Percentiles rank a stretch among this genome's conserved stretches.
phyloP scores from a whole-genome alignment of 53 echinoderm and acorn worm species.

The Henricia sp. region DNA sequence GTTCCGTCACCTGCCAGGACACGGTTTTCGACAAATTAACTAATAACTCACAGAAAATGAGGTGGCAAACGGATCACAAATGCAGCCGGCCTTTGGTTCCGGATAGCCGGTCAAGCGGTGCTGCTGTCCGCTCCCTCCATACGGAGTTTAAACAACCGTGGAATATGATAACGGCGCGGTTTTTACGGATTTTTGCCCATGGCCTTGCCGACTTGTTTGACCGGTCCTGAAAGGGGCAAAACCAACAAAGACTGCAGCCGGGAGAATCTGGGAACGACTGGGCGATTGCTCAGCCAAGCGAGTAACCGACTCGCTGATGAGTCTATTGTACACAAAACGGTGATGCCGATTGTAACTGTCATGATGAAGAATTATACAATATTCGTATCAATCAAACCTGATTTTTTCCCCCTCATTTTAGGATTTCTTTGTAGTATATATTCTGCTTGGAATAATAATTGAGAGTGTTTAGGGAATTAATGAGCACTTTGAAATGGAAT shows the following conservation, averaged over 20 bases:
- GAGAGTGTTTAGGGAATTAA: no score
- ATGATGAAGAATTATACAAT: not conserved
- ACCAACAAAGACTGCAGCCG: not conserved
- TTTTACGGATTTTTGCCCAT: not conserved
- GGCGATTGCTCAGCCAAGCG: not conserved
- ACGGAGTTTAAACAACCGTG: not conserved
- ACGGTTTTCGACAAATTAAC: no score
- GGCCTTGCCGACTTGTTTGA: not conserved
- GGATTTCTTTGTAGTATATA: no score
- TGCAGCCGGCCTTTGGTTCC: not conserved
- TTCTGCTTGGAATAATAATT: no score
- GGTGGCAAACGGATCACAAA: no score
- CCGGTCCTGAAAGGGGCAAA: not conserved
- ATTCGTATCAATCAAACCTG: no score
- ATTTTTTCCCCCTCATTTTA: no score
- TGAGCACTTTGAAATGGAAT: no score
- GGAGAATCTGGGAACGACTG: not conserved
- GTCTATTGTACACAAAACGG: slow-evolving; percentile 2
- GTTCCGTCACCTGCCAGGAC: no score
- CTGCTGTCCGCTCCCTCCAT: not conserved
- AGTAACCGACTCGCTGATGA: not conserved
- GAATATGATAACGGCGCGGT: not conserved
- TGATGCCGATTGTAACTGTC: not conserved
- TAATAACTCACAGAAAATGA: no score
- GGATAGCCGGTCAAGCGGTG: slow-evolving; percentile 13